Base-by-base conservation (phyloP, 2,797 vertebrate species). In the Vultur gryphus region DNA sequence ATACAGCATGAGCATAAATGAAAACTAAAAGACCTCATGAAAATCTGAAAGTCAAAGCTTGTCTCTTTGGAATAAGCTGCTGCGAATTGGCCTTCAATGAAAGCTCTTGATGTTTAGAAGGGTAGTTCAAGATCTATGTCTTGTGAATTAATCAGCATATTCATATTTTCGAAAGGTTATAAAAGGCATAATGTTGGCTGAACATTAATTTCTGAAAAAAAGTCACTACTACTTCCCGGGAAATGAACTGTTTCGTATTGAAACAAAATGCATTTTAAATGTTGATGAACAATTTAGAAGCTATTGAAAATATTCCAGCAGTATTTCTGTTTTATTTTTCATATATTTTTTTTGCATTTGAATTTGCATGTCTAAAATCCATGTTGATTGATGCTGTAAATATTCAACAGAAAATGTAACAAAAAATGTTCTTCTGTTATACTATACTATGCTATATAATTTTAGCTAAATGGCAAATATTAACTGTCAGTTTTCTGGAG, bases 211-310 rank as follows among this genome's bases (percentile, higher is more conserved):
- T 96, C 80, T 94, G 75, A 92, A 83, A 94, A 89, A 91, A 84
- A 89, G 4, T 91, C 87, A 87, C 75, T 92, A 46, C 52, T 92
- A 78, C 54, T 98, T 96, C 84, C 87, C 0, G 0, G 46, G 52
- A 96, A 97, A 96, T 94, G 23, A 93, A 88, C 71, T 96, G 91
- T 95, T 95, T 83, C 58, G 58, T 89, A 95, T 80, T 97, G 92
- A 97, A 97, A 97, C 61, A 97, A 97, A 97, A 96, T 82, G 28
- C n/a, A 92, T 66, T 93, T 96, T 92, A 95, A 97, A 97, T 90
- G 73, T 93, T 95, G 84, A 96, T 95, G 93, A 97, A 95, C 72
- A 97, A 96, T 96, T 97, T 97, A 97, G 84, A 96, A 96, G 89
- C 92, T 91, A 96, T 96, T 97, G 96, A 97, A 97, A 95, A 86